Percentiles rank a stretch among this genome's conserved stretches.
Conservation (phyloP, 1,140 invertebrate genomes). For the Caerostris extrusa region DNA sequence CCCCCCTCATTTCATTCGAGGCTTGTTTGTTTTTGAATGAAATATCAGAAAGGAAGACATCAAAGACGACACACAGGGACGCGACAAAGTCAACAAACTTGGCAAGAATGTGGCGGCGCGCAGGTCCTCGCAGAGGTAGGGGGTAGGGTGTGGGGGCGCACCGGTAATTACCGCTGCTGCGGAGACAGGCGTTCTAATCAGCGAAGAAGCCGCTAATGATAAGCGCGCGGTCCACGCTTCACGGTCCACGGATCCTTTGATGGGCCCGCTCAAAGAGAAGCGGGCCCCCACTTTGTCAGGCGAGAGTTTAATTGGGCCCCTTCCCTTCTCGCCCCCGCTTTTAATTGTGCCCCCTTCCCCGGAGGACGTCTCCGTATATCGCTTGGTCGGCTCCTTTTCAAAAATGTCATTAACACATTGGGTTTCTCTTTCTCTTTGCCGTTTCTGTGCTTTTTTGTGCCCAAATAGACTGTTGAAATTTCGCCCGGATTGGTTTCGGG, state of each 20-base stretch:
- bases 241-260: conserved; percentile 36
- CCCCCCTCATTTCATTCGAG: too few relatives aligned
- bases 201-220: conserved; percentile 38
- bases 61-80: conserved; percentile 46
- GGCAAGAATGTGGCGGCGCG: neutral
- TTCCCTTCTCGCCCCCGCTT: conserved; percentile 6
- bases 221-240: conserved; percentile 37
- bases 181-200: conserved; percentile 37
- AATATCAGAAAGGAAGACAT: neutral
- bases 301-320: conserved; percentile 33
- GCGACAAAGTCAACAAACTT: conserved; percentile 5
- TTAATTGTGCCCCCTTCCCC: conserved; percentile 5
- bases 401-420: conserved; percentile 40
- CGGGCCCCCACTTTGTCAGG: conserved; percentile 21
- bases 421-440: neutral
- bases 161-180: neutral
- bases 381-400: conserved; percentile 17
- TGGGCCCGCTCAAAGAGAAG: conserved; percentile 1
- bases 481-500: too few relatives aligned
- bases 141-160: neutral
- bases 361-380: neutral
- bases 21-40: too few relatives aligned
- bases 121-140: neutral
- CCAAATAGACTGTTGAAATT: too few relatives aligned
- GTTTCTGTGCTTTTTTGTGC: too few relatives aligned